Evolutionary conservation across 2,888 invertebrate genomes (phyloP).

Genomic region (Phorcus lineatus): DNA sequence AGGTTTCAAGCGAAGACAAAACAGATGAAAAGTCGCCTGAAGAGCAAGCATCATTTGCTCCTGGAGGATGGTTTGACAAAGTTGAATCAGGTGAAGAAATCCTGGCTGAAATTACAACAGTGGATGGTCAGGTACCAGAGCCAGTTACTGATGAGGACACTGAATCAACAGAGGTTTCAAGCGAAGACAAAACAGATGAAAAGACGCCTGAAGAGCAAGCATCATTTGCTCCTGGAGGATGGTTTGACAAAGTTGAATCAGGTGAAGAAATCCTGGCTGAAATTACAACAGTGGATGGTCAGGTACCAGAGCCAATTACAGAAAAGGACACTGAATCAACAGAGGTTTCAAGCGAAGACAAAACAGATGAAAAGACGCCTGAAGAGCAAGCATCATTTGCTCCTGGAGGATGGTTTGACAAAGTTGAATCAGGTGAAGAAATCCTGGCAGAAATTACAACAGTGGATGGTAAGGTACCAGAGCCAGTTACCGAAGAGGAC

Average conservation of each 20-base stretch:
- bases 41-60: not conserved
- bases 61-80: constrained; percentile 5
- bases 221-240: too few species aligned
- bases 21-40: not conserved
- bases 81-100: not conserved
- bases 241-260: too few species aligned
- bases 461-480: not conserved
- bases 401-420: constrained; percentile 7
- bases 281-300: not conserved
- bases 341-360: not conserved
- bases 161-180: not conserved
- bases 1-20: not conserved
- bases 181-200: not conserved
- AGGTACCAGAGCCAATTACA: not conserved
- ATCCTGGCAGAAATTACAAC: not conserved
- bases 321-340: not conserved
- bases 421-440: not conserved
- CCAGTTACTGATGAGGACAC: not conserved
- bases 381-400: not conserved
- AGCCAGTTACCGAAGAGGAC: not conserved
- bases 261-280: too few species aligned
- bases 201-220: too few species aligned
- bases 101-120: not conserved
- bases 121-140: not conserved
- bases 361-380: not conserved